These are phyloP conservation scores for Lophotis ruficrista DNA, from an alignment of 2,113 vertebrate genomes.

Conservation along the genomic window DNA sequence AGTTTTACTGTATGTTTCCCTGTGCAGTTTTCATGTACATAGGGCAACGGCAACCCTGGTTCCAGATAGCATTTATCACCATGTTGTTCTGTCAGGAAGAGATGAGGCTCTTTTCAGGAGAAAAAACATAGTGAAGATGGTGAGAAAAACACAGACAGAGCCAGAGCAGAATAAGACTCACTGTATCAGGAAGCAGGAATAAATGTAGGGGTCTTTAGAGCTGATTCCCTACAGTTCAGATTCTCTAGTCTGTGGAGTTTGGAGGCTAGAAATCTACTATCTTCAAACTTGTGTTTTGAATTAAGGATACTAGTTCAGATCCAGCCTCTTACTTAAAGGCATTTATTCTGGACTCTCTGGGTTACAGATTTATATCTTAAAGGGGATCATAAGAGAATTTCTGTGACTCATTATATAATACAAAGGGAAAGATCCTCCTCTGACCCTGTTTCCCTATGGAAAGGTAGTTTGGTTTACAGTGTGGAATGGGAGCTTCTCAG, in stretches of 20 bases:
- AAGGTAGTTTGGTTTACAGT: background rate
- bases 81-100: background rate
- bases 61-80: background rate
- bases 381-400: background rate
- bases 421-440: background rate
- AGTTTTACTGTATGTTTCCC: background rate
- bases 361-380: background rate
- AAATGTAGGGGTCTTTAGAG: background rate
- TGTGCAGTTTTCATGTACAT: background rate
- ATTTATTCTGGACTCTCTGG: background rate
- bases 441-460: background rate
- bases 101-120: background rate
- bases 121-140: background rate
- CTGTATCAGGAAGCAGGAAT: background rate
- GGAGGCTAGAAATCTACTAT: background rate
- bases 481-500: background rate
- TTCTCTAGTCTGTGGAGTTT: background rate
- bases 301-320: background rate
- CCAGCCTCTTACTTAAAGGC: background rate
- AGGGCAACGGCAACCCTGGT: background rate
- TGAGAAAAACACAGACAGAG: background rate
- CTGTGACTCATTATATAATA: background rate
- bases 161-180: background rate
- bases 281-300: background rate
- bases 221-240: background rate